phyloP scores from a whole-genome alignment of 2,113 vertebrate species.

The Tursiops truncatus region DNA sequence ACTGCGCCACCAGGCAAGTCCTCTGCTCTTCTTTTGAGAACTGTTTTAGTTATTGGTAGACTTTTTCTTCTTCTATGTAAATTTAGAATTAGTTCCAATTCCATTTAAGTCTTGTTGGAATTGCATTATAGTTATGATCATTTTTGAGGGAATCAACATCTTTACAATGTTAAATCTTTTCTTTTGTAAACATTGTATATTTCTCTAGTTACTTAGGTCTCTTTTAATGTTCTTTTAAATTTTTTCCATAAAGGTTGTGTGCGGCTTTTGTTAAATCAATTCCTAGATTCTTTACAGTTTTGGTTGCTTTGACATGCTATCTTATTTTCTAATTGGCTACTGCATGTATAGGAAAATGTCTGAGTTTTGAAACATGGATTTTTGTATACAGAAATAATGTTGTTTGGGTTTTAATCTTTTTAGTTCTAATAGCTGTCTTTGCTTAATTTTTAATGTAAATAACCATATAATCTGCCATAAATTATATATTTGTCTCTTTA shows the following conservation, averaged over 20 bases:
- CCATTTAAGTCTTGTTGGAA: not conserved
- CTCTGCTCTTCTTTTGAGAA: not conserved
- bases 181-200: not conserved
- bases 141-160: not conserved
- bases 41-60: not conserved
- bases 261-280: not conserved
- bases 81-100: slow-evolving; percentile 2
- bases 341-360: not conserved
- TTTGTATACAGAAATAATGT: not conserved
- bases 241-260: not conserved
- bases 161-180: not conserved
- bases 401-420: not conserved
- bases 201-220: not conserved
- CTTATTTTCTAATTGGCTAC: not conserved
- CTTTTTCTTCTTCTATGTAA: not conserved
- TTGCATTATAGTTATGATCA: not conserved
- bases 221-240: not conserved
- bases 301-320: not conserved
- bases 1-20: too few relatives aligned
- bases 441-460: slow-evolving; percentile 18
- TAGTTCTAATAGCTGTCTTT: not conserved
- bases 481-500: not conserved
- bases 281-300: not conserved
- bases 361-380: not conserved
- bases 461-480: not conserved